Conservation (phyloP, 2,888 invertebrate genomes). For the Drosophila paramelanica region DNA sequence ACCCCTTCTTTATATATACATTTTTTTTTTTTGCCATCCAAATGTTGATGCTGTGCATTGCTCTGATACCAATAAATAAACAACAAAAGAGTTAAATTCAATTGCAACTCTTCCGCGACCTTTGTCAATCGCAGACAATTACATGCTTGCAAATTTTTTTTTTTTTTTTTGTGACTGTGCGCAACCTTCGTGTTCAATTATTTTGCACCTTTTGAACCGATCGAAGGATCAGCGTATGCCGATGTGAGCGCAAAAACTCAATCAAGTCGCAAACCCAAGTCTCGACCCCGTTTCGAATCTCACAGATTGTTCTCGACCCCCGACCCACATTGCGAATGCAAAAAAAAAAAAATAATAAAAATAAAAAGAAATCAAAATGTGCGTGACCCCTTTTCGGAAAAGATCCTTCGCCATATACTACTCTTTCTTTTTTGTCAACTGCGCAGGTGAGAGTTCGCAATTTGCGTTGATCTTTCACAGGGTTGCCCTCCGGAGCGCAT, state of each 20-base stretch:
- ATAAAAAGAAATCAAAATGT: conserved; percentile 7
- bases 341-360: conserved; percentile 47
- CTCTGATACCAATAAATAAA: conserved; percentile 76
- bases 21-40: conserved; percentile 23
- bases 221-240: conserved; percentile 53
- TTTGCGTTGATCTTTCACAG: conserved; percentile 61
- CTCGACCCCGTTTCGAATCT: conserved; percentile 56
- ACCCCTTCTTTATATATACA: conserved; percentile 51
- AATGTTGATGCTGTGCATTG: conserved; percentile 25
- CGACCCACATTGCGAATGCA: conserved; percentile 60
- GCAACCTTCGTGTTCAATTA: conserved; percentile 72
- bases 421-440: conserved; percentile 61
- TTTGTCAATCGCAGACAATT: conserved; percentile 78
- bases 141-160: conserved; percentile 84
- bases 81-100: conserved; percentile 79
- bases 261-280: conserved; percentile 73
- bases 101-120: conserved; percentile 60
- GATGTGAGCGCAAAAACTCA: conserved; percentile 71
- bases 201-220: conserved; percentile 78
- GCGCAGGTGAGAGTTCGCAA: conserved; percentile 74
- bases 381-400: conserved; percentile 62
- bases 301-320: conserved; percentile 34
- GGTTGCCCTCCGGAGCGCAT: conserved; percentile 55
- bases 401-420: conserved; percentile 25
- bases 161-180: conserved; percentile 57